A percentile compares a stretch with the other conserved stretches of the same genome.
These are phyloP conservation scores for Xenopus petersii DNA, from an alignment of 2,797 vertebrate species.

Conservation along the genomic window DNA sequence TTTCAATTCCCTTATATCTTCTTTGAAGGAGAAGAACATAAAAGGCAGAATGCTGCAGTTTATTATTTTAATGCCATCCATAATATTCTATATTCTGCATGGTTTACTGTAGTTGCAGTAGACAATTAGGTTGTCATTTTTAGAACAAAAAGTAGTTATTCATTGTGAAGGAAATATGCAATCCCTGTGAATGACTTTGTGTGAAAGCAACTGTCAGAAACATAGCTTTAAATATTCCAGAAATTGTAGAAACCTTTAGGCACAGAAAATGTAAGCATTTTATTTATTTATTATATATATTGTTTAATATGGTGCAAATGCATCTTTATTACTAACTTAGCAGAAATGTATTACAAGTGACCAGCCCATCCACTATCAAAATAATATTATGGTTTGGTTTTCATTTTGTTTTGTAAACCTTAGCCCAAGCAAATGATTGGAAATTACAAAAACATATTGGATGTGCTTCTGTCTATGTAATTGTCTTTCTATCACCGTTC, in stretches of 20 bases:
- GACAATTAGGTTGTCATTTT: conserved; percentile 18
- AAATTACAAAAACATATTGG: no score
- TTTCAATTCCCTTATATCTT: neutral
- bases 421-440: no score
- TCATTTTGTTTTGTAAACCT: no score
- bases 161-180: neutral
- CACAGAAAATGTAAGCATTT: no score
- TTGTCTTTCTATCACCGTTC: no score
- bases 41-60: neutral
- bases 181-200: neutral
- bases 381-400: no score
- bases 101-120: neutral
- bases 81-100: neutral
- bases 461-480: no score
- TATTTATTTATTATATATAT: no score
- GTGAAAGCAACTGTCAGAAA: neutral
- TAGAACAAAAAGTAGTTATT: conserved; percentile 4
- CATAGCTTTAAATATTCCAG: neutral
- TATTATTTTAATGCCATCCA: conserved; percentile 16
- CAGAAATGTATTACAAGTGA: no score
- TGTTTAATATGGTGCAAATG: no score
- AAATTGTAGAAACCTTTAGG: neutral
- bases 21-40: neutral
- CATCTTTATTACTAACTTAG: no score
- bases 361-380: no score